Evolutionary conservation across 2,113 vertebrate species (phyloP).

Genomic region (Maylandia zebra): DNA sequence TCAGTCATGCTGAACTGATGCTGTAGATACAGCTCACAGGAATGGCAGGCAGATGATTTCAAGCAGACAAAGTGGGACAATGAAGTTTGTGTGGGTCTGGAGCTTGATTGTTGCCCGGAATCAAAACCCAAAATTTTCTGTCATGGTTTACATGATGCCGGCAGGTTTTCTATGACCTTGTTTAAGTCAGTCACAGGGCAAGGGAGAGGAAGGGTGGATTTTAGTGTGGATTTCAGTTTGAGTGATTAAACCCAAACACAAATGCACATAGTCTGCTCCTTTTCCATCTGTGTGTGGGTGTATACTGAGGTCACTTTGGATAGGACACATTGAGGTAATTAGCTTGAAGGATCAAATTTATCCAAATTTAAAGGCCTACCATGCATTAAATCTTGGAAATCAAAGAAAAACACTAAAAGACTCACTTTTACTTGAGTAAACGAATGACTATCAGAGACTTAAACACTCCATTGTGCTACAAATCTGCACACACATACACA

Average conservation of each 20-base stretch:
- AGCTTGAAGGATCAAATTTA: neutral
- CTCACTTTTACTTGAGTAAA: neutral
- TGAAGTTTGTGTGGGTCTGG: neutral
- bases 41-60: neutral
- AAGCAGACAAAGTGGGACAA: neutral
- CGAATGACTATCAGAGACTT: rapidly evolving
- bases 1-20: neutral
- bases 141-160: neutral
- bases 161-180: neutral
- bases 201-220: neutral
- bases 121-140: neutral
- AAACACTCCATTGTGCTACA: neutral
- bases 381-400: neutral
- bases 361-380: neutral
- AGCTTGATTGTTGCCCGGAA: neutral
- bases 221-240: neutral
- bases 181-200: neutral
- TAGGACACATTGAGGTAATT: conserved; percentile 15
- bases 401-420: neutral
- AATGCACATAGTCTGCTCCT: neutral
- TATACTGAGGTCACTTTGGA: neutral
- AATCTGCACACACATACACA: neutral
- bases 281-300: neutral
- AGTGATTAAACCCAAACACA: neutral
- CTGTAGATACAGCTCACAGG: neutral